A percentile compares a stretch with the other conserved stretches of the same genome.
Evolutionary conservation across 2,888 invertebrate species (phyloP).

Genomic region (Slavum lentiscoides): DNA sequence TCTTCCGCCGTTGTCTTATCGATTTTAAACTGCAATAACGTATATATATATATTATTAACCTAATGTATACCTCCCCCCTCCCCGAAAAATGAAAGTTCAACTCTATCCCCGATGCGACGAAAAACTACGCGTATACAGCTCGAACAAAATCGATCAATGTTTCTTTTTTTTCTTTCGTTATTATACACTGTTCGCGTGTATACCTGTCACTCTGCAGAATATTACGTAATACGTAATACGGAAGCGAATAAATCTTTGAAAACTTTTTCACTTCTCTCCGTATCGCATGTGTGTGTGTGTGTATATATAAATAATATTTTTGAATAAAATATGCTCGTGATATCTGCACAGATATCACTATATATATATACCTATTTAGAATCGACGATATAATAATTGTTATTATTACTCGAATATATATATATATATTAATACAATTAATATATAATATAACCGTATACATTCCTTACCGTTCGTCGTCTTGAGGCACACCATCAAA

Average conservation of each 20-base stretch:
- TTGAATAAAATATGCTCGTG: too few species aligned
- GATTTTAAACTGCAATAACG: not conserved
- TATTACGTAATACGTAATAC: not conserved
- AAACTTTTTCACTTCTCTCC: not conserved
- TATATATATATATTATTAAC: not conserved
- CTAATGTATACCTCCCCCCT: constrained; percentile 5
- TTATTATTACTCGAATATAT: too few species aligned
- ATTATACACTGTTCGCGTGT: not conserved
- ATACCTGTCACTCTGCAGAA: not conserved
- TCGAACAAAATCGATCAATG: constrained; percentile 1
- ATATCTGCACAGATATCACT: too few species aligned
- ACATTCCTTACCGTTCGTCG: too few species aligned
- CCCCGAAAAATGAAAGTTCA: constrained; percentile 2
- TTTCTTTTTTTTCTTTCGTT: not conserved
- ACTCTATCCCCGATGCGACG: not conserved
- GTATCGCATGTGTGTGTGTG: too few species aligned
- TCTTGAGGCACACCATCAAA: too few species aligned
- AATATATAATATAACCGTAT: too few species aligned
- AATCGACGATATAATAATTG: too few species aligned
- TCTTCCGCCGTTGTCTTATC: not conserved
- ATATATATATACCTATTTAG: too few species aligned
- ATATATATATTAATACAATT: too few species aligned
- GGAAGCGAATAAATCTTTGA: not conserved
- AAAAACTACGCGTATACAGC: not conserved
- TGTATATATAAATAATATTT: too few species aligned